Percentiles rank a stretch among this genome's conserved stretches.
phyloP scores from a whole-genome alignment of 2,888 invertebrate species.

The Sarcophaga rosellei region DNA sequence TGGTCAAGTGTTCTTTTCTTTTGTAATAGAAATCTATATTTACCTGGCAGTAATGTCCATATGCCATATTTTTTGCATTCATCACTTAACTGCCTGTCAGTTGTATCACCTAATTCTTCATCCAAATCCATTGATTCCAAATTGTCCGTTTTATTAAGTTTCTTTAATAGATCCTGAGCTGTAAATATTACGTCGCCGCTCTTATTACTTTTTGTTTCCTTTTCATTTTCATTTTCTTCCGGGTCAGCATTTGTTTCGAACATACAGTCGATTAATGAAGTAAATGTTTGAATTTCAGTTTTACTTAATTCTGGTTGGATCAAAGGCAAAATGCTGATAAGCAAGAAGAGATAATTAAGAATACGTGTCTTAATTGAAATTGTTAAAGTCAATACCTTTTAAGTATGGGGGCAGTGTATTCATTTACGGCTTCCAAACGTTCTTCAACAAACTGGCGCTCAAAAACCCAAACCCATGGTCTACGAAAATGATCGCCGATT shows the following conservation, averaged over 20 bases:
- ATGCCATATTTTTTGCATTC: constrained; percentile 71
- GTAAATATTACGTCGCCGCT: constrained; percentile 66
- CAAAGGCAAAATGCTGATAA: constrained; percentile 74
- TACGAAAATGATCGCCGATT: constrained; percentile 76
- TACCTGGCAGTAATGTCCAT: constrained; percentile 76
- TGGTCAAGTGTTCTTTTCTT: too few species aligned
- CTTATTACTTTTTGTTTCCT: not conserved
- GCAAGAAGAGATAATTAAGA: too few species aligned
- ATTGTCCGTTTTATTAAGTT: constrained; percentile 47
- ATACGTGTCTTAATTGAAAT: too few species aligned
- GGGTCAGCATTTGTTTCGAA: constrained; percentile 46
- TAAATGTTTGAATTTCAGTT: constrained; percentile 69
- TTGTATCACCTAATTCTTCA: constrained; percentile 6
- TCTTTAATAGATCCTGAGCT: constrained; percentile 66
- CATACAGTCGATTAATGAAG: constrained; percentile 70
- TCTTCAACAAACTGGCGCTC: constrained; percentile 73
- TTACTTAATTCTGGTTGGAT: constrained; percentile 73
- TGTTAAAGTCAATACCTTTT: constrained; percentile 72
- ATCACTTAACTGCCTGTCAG: not conserved
- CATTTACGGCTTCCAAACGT: constrained; percentile 72
- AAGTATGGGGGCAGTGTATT: constrained; percentile 74
- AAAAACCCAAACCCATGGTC: constrained; percentile 77
- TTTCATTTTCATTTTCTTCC: constrained; percentile 47
- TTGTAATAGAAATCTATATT: not conserved
- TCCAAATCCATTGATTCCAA: constrained; percentile 44